Base-by-base conservation (phyloP, 2,113 vertebrate genomes). In the Rhynchomys soricoides region DNA sequence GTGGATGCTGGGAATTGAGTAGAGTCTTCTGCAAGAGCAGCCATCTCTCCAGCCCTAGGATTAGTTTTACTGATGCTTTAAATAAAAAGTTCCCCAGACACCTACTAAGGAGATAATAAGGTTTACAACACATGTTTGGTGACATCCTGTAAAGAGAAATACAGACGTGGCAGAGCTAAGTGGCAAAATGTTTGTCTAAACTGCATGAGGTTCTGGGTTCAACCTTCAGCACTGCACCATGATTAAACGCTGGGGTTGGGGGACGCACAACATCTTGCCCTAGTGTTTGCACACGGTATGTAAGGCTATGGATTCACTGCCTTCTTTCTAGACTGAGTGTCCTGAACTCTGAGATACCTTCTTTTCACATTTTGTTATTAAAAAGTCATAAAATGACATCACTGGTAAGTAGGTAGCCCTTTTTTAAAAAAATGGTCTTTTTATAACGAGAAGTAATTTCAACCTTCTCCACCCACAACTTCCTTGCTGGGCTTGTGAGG, bases 251-350 rank as follows among this genome's bases (percentile, higher is more conserved):
- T 87, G 66, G 48, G 21, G 45, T 17, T 16, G 22, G 85, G 64
- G 43, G 43, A 6, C 6, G 21, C 40, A 82, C 15, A 34, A 13
- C 24, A 43, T 17, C 24, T 16, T 8, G n/a, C 43, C 40, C 3
- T 37, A 52, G 0, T 62, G 43, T n/a, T 5, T 3, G 22, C 1
- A 4, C 31, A 71, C 13, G 1, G 7, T 6, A 15, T 0, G 0
- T 37, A 73, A 68, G 11, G 3, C 43, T 4, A 79, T 0, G 73
- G 34, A 89, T 9, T 0, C 52, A n/a, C 57, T 37, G 12, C 5
- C 55, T 75, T 94, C 21, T 21, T 50, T 68, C 34, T 19, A 94
- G 68, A 59, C 37, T 31, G 16, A 70, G 21, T 43, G 50, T 31
- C 62, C 50, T 71, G 71, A 93, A 75, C 57, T 89, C 77, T 93